Evolutionary conservation across 2,113 vertebrate species (phyloP), one percentile per base, ranked within the genome.

Genomic region (Anhinga rufa): DNA sequence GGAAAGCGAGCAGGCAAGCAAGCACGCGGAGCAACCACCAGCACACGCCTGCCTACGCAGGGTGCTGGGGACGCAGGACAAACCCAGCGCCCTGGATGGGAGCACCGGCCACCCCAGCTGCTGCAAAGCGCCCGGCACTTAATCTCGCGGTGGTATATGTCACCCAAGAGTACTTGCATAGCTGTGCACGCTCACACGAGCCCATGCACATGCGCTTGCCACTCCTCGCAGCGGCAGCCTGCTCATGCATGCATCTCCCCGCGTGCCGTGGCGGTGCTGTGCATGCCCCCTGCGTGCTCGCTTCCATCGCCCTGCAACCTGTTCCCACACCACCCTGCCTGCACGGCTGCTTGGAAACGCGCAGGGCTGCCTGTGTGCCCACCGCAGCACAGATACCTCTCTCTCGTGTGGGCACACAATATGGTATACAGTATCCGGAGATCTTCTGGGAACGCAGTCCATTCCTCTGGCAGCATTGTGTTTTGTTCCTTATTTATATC

Each of bases 1-100:
- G 62, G 21, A 2, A 4, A 10, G 62, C 12, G 5, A 84, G 60
- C 54, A 14, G 40, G 91, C 11, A 11, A 55, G 54, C 17, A 14
- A 68, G 46, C 8, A 4, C 9, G 1, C 2, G 7, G 40, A 64
- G 26, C 40, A 54, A 55, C 51, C 82, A 13, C 70, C 44, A 15
- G 77, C 9, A 2, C 19, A 3, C 10, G 17, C 74, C 64, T 6
- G 48, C 40, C n/a, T 29, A 40, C 6, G 7, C 26, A 4, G 24
- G 51, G 38, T 48, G 65, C 78, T 57, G 72, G 61, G 8, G 38
- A 48, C 1, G 1, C 7, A 0, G 77, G 65, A 14, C 51, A 16
- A 20, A 28, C 17, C 54, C 44, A 6, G 26, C 7, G 1, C 0
- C 6, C 7, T 0, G 4, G 38, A 3, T 0, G 3, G 78, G 29